Conservation (phyloP, 2,888 invertebrate genomes). For the Tetragonisca angustula region DNA sequence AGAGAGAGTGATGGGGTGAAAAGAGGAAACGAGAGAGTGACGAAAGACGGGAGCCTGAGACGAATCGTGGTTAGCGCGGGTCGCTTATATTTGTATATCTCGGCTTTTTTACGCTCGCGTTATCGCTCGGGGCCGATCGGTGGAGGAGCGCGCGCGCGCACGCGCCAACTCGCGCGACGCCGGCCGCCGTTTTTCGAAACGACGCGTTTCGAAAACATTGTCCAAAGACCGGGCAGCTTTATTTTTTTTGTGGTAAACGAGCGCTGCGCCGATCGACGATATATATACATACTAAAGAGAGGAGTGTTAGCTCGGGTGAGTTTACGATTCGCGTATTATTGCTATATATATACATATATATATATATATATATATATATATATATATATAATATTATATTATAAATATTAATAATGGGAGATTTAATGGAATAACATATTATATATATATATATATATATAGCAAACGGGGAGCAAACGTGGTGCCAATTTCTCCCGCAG, state of each 20-base stretch:
- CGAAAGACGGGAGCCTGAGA: conserved; percentile 16
- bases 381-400: conserved; percentile 32
- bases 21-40: neutral
- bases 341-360: conserved; percentile 45
- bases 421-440: conserved; percentile 64
- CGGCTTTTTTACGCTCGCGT: conserved; percentile 34
- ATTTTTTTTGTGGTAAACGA: conserved; percentile 67
- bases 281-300: conserved; percentile 53
- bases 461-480: conserved; percentile 81
- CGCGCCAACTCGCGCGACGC: conserved; percentile 23
- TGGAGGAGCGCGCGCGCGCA: neutral
- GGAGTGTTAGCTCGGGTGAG: conserved; percentile 51
- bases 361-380: conserved; percentile 30
- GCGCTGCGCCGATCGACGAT: conserved; percentile 70
- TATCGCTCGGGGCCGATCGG: conserved; percentile 23
- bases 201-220: conserved; percentile 53
- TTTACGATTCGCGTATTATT: conserved; percentile 50
- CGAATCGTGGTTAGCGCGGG: conserved; percentile 62
- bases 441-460: conserved; percentile 57
- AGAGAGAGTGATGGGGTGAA: neutral
- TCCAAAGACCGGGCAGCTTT: conserved; percentile 75
- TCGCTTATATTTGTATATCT: conserved; percentile 53
- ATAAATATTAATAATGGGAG: conserved; percentile 55
- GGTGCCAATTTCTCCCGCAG: conserved; percentile 84
- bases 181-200: conserved; percentile 20